These are phyloP conservation scores for Aegithalos caudatus DNA, from an alignment of 2,113 vertebrate genomes.

Conservation along the genomic window DNA sequence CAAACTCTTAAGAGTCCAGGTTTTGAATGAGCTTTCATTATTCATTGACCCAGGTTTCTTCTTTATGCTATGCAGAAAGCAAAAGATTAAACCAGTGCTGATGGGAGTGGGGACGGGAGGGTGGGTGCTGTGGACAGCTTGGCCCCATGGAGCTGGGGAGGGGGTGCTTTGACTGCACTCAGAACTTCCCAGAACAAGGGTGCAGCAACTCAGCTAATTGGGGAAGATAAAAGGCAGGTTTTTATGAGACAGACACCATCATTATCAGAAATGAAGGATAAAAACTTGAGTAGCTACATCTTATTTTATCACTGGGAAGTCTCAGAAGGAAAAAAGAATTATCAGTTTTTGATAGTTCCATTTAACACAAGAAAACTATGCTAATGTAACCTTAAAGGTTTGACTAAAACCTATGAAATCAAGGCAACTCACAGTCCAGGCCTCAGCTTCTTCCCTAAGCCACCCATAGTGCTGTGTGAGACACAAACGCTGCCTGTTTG, in stretches of 20 bases:
- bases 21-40: conserved; percentile 64
- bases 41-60: conserved; percentile 61
- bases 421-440: background rate
- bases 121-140: conserved; percentile 28
- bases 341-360: conserved; percentile 29
- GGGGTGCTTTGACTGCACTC: conserved; percentile 38
- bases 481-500: background rate
- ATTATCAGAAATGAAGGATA: conserved; percentile 55
- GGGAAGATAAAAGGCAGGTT: conserved; percentile 68
- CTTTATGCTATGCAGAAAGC: conserved; percentile 32
- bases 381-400: conserved; percentile 21
- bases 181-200: conserved; percentile 54
- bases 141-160: background rate
- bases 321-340: conserved; percentile 34
- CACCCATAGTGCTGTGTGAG: accelerated
- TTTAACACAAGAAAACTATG: conserved; percentile 15
- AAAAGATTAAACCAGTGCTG: conserved; percentile 21
- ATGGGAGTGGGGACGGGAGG: background rate
- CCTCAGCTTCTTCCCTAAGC: background rate
- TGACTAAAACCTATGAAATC: background rate
- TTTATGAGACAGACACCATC: conserved; percentile 44
- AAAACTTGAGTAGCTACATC: conserved; percentile 21
- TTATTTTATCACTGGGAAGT: conserved; percentile 23
- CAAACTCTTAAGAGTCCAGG: conserved; percentile 11
- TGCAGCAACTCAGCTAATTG: conserved; percentile 68